phyloP scores from a whole-genome alignment of 2,888 invertebrate species.

The Drosophila putrida region DNA sequence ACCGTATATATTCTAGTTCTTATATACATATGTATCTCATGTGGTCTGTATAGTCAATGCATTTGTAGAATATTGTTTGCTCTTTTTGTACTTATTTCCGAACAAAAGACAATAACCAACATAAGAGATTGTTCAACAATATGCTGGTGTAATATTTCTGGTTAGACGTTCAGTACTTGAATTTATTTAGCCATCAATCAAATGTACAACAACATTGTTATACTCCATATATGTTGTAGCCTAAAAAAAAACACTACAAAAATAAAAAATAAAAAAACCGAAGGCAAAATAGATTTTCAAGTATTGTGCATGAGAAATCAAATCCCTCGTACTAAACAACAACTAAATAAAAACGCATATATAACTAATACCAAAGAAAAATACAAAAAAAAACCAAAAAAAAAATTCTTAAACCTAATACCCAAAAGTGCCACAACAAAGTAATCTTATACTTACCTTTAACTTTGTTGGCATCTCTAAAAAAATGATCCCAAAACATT shows the following conservation, averaged over 20 bases:
- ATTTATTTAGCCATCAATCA: conserved; percentile 81
- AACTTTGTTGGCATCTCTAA: conserved; percentile 39
- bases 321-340: conserved; percentile 85
- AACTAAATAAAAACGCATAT: conserved; percentile 70
- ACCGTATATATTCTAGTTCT: conserved; percentile 4
- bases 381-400: conserved; percentile 44
- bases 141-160: conserved; percentile 85
- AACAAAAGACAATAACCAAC: conserved; percentile 68
- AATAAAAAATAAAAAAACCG: conserved; percentile 33
- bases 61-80: conserved; percentile 51
- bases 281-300: conserved; percentile 82
- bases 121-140: conserved; percentile 82
- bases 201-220: conserved; percentile 35
- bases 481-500: conserved; percentile 31
- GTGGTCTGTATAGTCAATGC: conserved; percentile 33
- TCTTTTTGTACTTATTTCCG: conserved; percentile 43
- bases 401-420: conserved; percentile 32
- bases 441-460: conserved; percentile 2
- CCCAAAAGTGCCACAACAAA: conserved; percentile 42
- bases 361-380: conserved; percentile 59
- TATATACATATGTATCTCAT: conserved; percentile 5
- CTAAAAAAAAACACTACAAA: conserved; percentile 39
- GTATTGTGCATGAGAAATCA: conserved; percentile 85
- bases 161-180: conserved; percentile 84
- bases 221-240: conserved; percentile 52